Evolutionary conservation across 1,140 invertebrate species (phyloP).

Genomic region (Camponotus vicinus): DNA sequence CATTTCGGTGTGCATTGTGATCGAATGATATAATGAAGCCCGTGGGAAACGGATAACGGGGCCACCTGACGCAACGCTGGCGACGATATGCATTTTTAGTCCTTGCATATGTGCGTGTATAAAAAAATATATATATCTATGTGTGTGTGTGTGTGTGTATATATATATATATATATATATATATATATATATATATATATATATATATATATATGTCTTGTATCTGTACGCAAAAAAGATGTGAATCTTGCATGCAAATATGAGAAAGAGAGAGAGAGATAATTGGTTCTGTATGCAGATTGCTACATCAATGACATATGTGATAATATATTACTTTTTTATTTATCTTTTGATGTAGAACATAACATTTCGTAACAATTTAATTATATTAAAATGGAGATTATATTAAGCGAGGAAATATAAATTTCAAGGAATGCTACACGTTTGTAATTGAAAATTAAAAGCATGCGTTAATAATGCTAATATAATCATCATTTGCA

Average conservation of each 20-base stretch:
- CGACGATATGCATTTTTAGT: constrained; percentile 72
- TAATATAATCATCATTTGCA: constrained; percentile 5
- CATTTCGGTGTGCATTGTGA: constrained; percentile 82
- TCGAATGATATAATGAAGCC: constrained; percentile 84
- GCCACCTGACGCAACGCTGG: constrained; percentile 83
- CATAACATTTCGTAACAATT: background rate
- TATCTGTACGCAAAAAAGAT: constrained; percentile 15
- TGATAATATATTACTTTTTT: background rate
- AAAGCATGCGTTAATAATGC: constrained; percentile 10
- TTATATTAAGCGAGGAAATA: background rate
- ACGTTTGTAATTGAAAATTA: background rate
- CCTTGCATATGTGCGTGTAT: background rate
- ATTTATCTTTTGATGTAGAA: background rate
- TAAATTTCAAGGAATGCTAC: background rate
- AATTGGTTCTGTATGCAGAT: constrained; percentile 10
- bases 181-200: background rate
- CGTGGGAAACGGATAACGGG: constrained; percentile 83
- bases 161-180: background rate
- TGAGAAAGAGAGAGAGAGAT: too few species aligned
- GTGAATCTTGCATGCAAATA: background rate
- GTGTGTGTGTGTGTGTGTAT: too few species aligned
- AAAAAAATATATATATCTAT: background rate
- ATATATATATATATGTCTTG: background rate
- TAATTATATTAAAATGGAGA: background rate
- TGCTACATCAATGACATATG: background rate